Conservation (phyloP, 2,113 vertebrate genomes). For the Oriolus oriolus region DNA sequence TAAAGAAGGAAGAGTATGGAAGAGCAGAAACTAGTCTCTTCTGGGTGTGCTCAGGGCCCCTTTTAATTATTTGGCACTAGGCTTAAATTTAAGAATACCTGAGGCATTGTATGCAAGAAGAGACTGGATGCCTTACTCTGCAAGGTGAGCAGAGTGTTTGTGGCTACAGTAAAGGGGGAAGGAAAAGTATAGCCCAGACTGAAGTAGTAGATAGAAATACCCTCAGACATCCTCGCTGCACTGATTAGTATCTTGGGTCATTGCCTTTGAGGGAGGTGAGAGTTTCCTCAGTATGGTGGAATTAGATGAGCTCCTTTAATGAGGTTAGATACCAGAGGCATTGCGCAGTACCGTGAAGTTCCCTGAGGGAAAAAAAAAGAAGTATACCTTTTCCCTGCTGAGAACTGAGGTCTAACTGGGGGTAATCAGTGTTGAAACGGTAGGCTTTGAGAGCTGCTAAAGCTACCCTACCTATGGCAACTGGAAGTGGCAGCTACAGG, state of each 20-base stretch:
- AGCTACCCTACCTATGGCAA: neutral
- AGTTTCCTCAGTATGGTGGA: neutral
- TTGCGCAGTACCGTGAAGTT: neutral
- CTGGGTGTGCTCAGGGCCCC: neutral
- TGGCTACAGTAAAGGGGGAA: neutral
- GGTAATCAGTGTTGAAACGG: neutral
- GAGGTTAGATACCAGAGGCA: conserved; percentile 6
- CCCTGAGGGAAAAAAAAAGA: neutral
- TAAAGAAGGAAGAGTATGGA: neutral
- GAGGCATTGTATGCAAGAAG: neutral
- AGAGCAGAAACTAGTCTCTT: neutral
- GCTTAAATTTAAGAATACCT: neutral
- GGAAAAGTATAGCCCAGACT: conserved; percentile 29
- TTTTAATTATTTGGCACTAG: neutral
- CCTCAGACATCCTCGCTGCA: conserved; percentile 13
- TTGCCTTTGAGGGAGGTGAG: conserved; percentile 44
- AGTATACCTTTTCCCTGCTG: neutral
- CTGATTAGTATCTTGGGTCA: conserved; percentile 56
- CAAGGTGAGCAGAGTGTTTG: neutral
- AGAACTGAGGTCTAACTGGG: neutral
- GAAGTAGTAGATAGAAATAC: conserved; percentile 30
- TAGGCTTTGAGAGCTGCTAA: neutral
- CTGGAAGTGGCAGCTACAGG: neutral
- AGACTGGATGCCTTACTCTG: neutral
- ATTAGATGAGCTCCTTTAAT: conserved; percentile 33